Base-by-base conservation (phyloP, 2,113 vertebrate genomes). In the Chauna torquata region DNA sequence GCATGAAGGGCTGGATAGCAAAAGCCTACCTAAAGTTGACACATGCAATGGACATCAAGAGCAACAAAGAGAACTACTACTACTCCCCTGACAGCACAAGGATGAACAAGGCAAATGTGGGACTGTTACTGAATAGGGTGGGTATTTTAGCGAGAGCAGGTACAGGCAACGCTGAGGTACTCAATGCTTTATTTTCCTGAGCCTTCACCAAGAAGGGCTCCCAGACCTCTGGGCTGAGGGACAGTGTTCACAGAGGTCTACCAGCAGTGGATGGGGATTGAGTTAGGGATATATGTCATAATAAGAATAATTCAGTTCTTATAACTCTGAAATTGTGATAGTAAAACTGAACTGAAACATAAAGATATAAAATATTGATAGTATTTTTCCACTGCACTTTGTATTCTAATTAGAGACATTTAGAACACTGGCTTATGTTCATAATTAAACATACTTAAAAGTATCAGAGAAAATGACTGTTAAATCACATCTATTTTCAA, bases 11-110 rank as follows among this genome's bases (percentile, higher is more conserved):
- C 27, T 82, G 47, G 24, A 69, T 12, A 66, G 36, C 7, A 61
- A 82, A 95, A 85, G 14, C 12, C 9, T 47, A 28, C 32, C 11
- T 42, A 69, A 82, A 92, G 36, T 6, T 19, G 4, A 82, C 9
- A 27, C 40, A 70, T 86, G 16, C 27, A 42, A 32, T 2, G 20
- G 36, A 22, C 58, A 54, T 66, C 3, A 40, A 50, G 36, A 61
- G 11, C 42, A 82, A 74, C 9, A 79, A 27, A 38, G 85, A 58
- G 11, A 61, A 30, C 76, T 88, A 71, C 44, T 66, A 3, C 18
- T 12, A 1, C 0, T 0, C 19, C 7, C 25, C 0, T 1, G 36
- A 54, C 1, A 86, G 18, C 3, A 12, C 62, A 92, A 66, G 12
- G 23, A 14, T 4, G 18, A 86, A 32, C 3, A 62, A 49, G 1